Evolutionary conservation across 2,888 invertebrate species (phyloP), one percentile per base, ranked within the genome.

Genomic region (Colletes collaris): DNA sequence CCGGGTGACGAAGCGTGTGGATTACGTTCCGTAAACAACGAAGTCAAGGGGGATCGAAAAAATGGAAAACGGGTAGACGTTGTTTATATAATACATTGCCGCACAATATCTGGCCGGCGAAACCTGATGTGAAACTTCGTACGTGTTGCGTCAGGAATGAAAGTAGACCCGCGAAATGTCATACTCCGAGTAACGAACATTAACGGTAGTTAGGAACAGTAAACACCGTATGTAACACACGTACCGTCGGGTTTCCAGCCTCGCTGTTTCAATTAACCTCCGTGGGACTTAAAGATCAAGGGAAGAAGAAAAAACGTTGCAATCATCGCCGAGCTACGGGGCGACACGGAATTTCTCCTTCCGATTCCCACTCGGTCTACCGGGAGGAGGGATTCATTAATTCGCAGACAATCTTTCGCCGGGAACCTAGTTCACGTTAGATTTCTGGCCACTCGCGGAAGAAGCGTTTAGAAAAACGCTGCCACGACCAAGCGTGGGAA

Each of bases 71-170:
- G 6, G 11, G 0, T 27, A 16, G 7, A 13, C 19, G 49, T 16
- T 44, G 46, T 67, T 76, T 76, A 72, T 59, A 64, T 76, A 59
- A 72, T 53, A 64, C 50, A 58, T 13, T 19, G 35, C 16, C 10
- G 50, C 35, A 16, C 19, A 56, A 50, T 58, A 27, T 49, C 58
- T n/a, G 58, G 35, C 52, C 66, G 62, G 76, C 66, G 67, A 19
- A 68, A 75, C 67, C 50, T 68, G 63, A 68, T 50, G 76, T 64
- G 77, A 68, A 75, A 77, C 67, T 77, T 63, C 16, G 67, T 58
- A 10, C 77, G 49, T 49, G 76, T 77, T 77, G 76, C 77, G 77
- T 76, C 76, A 76, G 67, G 77, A 77, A 75, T 77, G 76, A 77
- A 77, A 77, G 76, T 68, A 76, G 76, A 76, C 63, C 67, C 67